Percentiles rank a stretch among this genome's conserved stretches.
Evolutionary conservation across 2,888 invertebrate genomes (phyloP).

Genomic region (Ophion obscuratus): DNA sequence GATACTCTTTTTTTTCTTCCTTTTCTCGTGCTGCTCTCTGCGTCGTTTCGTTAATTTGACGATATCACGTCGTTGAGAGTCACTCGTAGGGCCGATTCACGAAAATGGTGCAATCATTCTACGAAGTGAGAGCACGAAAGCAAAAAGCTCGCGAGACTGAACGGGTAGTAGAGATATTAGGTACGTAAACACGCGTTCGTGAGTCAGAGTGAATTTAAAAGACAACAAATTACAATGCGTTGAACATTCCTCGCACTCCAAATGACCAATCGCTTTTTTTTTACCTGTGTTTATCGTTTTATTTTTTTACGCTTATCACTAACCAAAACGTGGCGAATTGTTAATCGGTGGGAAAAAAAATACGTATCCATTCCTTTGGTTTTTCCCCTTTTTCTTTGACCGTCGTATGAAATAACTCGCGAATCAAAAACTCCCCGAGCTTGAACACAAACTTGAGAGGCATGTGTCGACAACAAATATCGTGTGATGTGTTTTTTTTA

Average conservation of each 20-base stretch:
- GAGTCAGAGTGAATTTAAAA: conserved; percentile 52
- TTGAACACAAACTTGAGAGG: conserved; percentile 41
- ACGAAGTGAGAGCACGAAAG: conserved; percentile 54
- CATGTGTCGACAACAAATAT: conserved; percentile 43
- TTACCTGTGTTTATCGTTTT: conserved; percentile 48
- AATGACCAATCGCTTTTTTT: conserved; percentile 47
- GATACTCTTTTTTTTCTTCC: conserved; percentile 62
- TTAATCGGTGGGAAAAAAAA: conserved; percentile 9
- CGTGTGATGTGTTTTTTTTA: conserved; percentile 57
- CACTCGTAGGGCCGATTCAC: conserved; percentile 4
- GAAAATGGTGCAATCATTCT: conserved; percentile 24
- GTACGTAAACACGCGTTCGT: conserved; percentile 73
- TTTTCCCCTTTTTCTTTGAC: conserved; percentile 19
- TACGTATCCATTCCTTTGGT: conserved; percentile 4
- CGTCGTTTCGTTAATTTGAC: background rate
- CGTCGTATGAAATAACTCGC: conserved; percentile 18
- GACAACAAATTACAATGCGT: background rate
- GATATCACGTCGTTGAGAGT: background rate
- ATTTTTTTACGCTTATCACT: conserved; percentile 48
- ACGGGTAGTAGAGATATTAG: conserved; percentile 76
- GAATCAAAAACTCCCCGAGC: conserved; percentile 34
- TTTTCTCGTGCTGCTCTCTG: conserved; percentile 64
- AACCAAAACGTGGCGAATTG: conserved; percentile 47
- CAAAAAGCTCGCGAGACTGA: conserved; percentile 67
- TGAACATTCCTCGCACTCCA: conserved; percentile 49